These are phyloP conservation scores for Willisornis vidua DNA, from an alignment of 2,113 vertebrate genomes.

Conservation along the genomic window DNA sequence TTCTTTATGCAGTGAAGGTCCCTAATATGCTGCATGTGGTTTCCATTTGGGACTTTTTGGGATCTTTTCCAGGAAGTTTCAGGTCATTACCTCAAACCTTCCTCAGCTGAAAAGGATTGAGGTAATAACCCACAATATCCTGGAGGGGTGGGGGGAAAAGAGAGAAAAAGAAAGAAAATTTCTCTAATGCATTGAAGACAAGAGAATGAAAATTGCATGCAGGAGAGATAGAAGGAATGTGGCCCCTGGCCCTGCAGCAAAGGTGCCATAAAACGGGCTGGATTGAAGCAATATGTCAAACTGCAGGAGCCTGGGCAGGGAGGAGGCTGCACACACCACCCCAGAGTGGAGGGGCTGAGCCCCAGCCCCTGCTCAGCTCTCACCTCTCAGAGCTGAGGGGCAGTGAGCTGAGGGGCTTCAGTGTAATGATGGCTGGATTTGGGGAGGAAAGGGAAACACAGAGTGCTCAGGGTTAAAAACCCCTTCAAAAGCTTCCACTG, in stretches of 20 bases:
- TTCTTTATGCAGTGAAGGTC: conserved; percentile 32
- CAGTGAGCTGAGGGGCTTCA: not conserved
- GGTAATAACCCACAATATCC: conserved; percentile 62
- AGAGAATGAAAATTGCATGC: conserved; percentile 37
- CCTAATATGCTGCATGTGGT: conserved; percentile 63
- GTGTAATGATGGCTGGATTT: not conserved
- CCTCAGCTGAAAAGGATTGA: conserved; percentile 60
- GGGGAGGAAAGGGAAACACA: not conserved
- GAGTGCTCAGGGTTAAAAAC: not conserved
- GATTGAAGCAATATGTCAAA: conserved; percentile 46
- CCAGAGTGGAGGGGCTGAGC: not conserved
- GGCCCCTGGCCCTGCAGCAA: not conserved
- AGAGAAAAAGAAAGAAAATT: not conserved
- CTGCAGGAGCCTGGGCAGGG: not conserved
- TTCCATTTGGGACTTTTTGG: conserved; percentile 62
- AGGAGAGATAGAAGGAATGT: conserved; percentile 27
- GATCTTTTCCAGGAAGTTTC: conserved; percentile 64
- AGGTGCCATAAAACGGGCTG: conserved; percentile 18
- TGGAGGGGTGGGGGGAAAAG: not conserved
- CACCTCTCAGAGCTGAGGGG: not conserved
- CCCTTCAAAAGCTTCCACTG: accelerated
- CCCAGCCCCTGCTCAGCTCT: not conserved
- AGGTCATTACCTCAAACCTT: conserved; percentile 64
- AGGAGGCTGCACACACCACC: not conserved
- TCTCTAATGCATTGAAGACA: conserved; percentile 15